A percentile compares a stretch with the other conserved stretches of the same genome.
Conservation (phyloP, 2,113 vertebrate species). For the Sporophila hypoxantha region DNA sequence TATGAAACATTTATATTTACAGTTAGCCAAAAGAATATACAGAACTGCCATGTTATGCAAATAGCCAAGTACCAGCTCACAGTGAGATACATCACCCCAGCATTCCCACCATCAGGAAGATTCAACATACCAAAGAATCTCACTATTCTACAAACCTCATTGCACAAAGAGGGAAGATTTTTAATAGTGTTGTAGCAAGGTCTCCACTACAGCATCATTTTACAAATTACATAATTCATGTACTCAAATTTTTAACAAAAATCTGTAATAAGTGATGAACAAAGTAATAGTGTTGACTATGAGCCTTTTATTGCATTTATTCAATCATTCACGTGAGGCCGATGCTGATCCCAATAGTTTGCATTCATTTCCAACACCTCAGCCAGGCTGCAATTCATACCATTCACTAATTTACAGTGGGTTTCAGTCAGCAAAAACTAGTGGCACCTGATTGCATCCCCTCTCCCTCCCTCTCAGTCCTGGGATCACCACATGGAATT, state of each 20-base stretch:
- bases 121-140: conserved; percentile 43
- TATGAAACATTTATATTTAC: conserved; percentile 74
- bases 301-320: conserved; percentile 47
- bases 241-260: not conserved
- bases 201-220: conserved; percentile 21
- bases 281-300: not conserved
- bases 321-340: not conserved
- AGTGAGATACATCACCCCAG: conserved; percentile 65
- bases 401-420: not conserved
- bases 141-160: conserved; percentile 59
- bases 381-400: not conserved
- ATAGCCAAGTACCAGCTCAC: conserved; percentile 61
- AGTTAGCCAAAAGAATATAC: conserved; percentile 66
- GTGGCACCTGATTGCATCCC: not conserved
- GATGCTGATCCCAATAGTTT: not conserved
- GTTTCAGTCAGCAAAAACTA: not conserved
- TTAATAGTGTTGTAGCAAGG: conserved; percentile 17
- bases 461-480: not conserved
- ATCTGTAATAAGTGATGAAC: not conserved
- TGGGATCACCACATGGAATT: not conserved
- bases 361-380: not conserved
- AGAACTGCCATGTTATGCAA: conserved; percentile 66
- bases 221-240: conserved; percentile 1
- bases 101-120: conserved; percentile 67
- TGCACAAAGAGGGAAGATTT: conserved; percentile 62